Percentiles rank a stretch among this genome's conserved stretches.
Conservation (phyloP, 2,113 vertebrate genomes). For the Ochotona princeps region DNA sequence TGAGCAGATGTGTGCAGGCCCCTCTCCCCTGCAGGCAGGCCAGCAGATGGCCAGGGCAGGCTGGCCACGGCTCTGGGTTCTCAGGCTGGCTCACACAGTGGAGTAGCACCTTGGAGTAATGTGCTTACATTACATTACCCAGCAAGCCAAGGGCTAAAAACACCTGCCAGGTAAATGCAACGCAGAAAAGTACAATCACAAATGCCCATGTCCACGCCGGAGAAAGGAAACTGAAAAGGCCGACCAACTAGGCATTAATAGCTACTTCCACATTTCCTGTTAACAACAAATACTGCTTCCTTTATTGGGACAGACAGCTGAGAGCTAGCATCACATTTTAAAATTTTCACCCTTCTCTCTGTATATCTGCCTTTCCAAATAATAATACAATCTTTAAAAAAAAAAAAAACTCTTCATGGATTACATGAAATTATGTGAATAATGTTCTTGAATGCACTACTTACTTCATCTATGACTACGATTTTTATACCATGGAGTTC, state of each 20-base stretch:
- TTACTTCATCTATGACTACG: slow-evolving; percentile 96
- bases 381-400: too few relatives aligned
- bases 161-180: not conserved
- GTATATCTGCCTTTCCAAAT: too few relatives aligned
- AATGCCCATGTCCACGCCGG: not conserved
- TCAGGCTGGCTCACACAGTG: not conserved
- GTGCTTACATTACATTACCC: not conserved
- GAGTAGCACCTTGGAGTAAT: not conserved
- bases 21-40: not conserved
- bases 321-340: not conserved
- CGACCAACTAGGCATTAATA: not conserved
- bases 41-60: not conserved
- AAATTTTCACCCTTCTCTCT: too few relatives aligned
- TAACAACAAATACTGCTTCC: not conserved
- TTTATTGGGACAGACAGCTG: not conserved
- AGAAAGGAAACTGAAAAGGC: not conserved
- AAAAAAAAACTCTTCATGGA: not conserved
- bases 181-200: not conserved
- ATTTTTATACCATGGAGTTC: slow-evolving; percentile 88
- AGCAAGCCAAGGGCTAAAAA: not conserved
- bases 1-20: not conserved
- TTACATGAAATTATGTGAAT: not conserved
- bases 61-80: fast-evolving
- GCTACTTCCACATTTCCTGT: not conserved
- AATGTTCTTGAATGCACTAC: slow-evolving; percentile 50